phyloP scores from a whole-genome alignment of 2,797 vertebrate genomes.

The Coranthus polyacanthus region DNA sequence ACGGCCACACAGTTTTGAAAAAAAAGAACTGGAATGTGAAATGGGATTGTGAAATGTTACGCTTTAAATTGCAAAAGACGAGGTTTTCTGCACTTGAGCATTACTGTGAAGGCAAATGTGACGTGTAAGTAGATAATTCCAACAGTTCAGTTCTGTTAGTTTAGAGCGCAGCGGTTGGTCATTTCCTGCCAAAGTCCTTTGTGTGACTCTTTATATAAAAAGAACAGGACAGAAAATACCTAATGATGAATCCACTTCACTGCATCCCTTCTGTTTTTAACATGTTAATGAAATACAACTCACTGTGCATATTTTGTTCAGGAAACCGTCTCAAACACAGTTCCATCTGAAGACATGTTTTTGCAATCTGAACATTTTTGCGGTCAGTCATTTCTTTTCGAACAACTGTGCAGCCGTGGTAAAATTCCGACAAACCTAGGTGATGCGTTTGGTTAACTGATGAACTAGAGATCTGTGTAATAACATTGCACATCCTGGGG shows the following conservation, averaged over 20 bases:
- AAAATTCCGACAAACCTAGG: conserved; percentile 5
- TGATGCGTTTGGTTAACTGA: conserved; percentile 13
- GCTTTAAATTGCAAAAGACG: background rate
- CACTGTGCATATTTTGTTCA: background rate
- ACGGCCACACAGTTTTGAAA: conserved; percentile 25
- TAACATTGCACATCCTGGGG: conserved; percentile 68
- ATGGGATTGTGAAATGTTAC: background rate
- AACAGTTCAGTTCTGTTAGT: no score
- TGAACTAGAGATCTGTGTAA: conserved; percentile 66
- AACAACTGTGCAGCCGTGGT: conserved; percentile 36
- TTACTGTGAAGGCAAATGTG: no score
- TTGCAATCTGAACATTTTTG: background rate
- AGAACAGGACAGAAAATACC: no score
- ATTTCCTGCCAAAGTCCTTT: no score
- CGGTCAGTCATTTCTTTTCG: background rate
- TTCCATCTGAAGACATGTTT: no score
- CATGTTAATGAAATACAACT: background rate
- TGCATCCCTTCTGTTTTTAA: no score
- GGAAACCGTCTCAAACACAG: background rate
- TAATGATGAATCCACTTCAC: no score
- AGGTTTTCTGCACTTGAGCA: background rate
- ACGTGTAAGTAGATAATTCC: no score
- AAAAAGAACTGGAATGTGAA: no score
- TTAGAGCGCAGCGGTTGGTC: no score
- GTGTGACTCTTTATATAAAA: no score